These are phyloP conservation scores for Casuarius casuarius DNA, from an alignment of 2,113 vertebrate species.

Conservation along the genomic window DNA sequence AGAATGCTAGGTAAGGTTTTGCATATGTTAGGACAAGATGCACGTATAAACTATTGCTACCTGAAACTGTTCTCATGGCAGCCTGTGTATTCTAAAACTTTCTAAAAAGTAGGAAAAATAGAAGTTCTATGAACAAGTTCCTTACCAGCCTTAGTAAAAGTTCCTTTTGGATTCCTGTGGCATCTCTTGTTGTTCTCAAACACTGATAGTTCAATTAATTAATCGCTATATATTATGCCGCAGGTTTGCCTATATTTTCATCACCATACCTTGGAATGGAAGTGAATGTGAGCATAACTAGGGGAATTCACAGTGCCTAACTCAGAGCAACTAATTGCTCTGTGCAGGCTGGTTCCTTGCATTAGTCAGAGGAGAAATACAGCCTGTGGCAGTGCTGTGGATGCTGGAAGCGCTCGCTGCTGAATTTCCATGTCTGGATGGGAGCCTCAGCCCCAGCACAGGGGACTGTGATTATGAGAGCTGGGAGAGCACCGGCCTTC, in stretches of 20 bases:
- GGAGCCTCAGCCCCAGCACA: neutral
- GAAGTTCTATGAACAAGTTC: neutral
- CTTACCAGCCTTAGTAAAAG: neutral
- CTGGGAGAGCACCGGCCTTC: neutral
- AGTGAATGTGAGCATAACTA: neutral
- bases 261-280: neutral
- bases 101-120: neutral
- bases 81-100: neutral
- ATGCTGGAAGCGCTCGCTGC: neutral
- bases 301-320: neutral
- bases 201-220: neutral
- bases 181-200: neutral
- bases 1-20: neutral
- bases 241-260: neutral
- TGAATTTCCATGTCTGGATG: neutral
- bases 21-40: neutral
- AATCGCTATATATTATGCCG: neutral
- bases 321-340: neutral
- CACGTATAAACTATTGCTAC: neutral
- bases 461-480: neutral
- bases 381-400: accelerated
- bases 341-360: neutral
- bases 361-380: neutral
- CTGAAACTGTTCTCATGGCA: neutral
- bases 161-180: neutral